Percentiles rank a stretch among this genome's conserved stretches.
Conservation (phyloP, 1,140 invertebrate genomes). For the Drosophila baimaii region DNA sequence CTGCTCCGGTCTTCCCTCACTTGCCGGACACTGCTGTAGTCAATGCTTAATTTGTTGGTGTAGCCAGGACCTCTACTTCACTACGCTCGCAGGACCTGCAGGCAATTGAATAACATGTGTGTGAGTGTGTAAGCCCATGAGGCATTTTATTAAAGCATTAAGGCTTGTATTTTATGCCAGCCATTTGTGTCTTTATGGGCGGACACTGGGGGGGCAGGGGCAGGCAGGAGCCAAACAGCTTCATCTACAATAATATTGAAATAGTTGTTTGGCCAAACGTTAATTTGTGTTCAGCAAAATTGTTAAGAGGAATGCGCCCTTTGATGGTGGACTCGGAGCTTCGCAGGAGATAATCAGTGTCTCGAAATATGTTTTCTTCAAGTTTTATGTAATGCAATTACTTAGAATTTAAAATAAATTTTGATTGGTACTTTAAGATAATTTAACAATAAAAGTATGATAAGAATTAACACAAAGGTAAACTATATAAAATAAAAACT, state of each 20-base stretch:
- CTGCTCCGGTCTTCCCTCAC: constrained; percentile 1
- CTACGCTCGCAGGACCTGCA: constrained; percentile 11
- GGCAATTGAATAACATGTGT: constrained; percentile 75
- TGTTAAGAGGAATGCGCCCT: neutral
- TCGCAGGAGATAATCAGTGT: neutral
- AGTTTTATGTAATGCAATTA: too few relatives aligned
- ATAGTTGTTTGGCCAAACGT: constrained; percentile 17
- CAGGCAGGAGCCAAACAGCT: constrained; percentile 1
- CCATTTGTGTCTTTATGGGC: constrained; percentile 46
- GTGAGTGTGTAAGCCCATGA: constrained; percentile 32
- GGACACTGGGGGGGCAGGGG: neutral
- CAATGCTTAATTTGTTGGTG: constrained; percentile 72
- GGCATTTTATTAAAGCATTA: constrained; percentile 77
- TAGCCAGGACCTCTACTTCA: constrained; percentile 25
- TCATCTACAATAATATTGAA: constrained; percentile 34
- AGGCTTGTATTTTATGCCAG: constrained; percentile 66
- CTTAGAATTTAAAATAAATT: neutral
- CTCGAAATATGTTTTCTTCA: too few relatives aligned
- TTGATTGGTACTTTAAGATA: too few relatives aligned
- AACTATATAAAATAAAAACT: too few relatives aligned
- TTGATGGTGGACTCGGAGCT: too few relatives aligned
- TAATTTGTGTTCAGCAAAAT: constrained; percentile 35
- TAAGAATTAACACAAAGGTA: too few relatives aligned
- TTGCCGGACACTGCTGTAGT: constrained; percentile 35
- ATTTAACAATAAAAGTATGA: too few relatives aligned